Percentiles rank a stretch among this genome's conserved stretches.
Conservation (phyloP, 2,797 vertebrate species). For the Aselliscus stoliczkanus region DNA sequence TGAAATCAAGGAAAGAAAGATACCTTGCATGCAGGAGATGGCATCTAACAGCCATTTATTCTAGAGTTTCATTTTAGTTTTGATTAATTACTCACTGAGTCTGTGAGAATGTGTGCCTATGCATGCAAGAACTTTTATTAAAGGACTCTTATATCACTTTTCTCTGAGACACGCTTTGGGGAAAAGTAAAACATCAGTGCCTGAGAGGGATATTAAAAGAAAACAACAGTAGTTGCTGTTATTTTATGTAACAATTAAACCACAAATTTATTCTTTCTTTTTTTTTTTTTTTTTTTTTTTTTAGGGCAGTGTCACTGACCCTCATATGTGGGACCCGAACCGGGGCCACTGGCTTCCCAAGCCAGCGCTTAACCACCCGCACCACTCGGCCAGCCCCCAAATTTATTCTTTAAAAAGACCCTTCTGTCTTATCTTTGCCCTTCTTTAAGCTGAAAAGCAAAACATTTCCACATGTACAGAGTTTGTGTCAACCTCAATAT, state of each 20-base stretch:
- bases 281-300: too few relatives aligned
- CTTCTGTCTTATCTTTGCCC: neutral
- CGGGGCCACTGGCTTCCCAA: too few relatives aligned
- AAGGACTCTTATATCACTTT: neutral
- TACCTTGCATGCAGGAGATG: neutral
- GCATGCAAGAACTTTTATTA: neutral
- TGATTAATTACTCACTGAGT: conserved; percentile 56
- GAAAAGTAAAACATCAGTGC: conserved; percentile 16
- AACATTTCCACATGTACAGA: neutral
- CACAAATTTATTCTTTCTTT: conserved; percentile 16
- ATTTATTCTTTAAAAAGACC: neutral
- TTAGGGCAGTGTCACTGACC: too few relatives aligned
- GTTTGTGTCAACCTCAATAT: neutral
- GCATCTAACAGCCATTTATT: neutral
- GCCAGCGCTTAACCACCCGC: too few relatives aligned
- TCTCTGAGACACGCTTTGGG: conserved; percentile 1
- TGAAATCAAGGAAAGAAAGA: conserved; percentile 1
- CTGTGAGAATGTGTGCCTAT: neutral
- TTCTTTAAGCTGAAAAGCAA: neutral
- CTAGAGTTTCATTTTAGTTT: conserved; percentile 24
- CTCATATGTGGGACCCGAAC: too few relatives aligned
- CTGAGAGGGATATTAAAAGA: neutral
- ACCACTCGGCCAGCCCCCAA: too few relatives aligned
- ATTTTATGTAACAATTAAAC: neutral
- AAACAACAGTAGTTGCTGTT: neutral